A percentile compares a stretch with the other conserved stretches of the same genome.
Evolutionary conservation across 2,888 invertebrate species (phyloP).

Genomic region (Myathropa florea): DNA sequence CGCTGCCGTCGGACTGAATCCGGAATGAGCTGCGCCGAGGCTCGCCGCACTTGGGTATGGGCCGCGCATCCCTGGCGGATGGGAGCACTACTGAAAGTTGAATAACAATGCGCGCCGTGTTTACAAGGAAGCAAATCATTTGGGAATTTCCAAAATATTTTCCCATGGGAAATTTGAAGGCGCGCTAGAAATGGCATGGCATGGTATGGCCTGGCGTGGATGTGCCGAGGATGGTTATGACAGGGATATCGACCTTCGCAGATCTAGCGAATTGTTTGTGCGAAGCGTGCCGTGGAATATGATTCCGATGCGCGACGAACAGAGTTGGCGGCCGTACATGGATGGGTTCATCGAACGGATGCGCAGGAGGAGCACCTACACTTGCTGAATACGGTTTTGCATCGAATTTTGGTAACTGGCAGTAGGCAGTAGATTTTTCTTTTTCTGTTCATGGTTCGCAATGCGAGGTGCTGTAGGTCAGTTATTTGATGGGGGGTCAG

Average conservation of each 20-base stretch:
- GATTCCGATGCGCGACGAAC: neutral
- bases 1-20: slow-evolving; percentile 46
- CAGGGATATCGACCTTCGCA: neutral
- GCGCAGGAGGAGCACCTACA: neutral
- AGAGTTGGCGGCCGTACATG: neutral
- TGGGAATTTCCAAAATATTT: slow-evolving; percentile 59
- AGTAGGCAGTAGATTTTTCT: neutral
- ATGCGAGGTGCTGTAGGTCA: neutral
- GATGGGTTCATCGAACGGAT: neutral
- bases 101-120: slow-evolving; percentile 45
- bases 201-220: neutral
- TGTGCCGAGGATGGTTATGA: neutral
- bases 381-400: neutral
- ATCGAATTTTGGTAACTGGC: neutral
- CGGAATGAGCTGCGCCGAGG: slow-evolving; percentile 42
- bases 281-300: neutral
- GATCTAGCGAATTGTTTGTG: neutral
- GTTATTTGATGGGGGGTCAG: neutral
- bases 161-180: slow-evolving; percentile 50
- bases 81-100: slow-evolving; percentile 67
- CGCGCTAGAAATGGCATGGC: too few species aligned
- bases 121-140: slow-evolving; percentile 50
- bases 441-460: neutral
- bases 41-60: slow-evolving; percentile 27
- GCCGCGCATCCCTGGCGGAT: slow-evolving; percentile 40